A percentile compares a stretch with the other conserved stretches of the same genome.
Evolutionary conservation across 2,113 vertebrate species (phyloP).

Genomic region (Nanger granti): DNA sequence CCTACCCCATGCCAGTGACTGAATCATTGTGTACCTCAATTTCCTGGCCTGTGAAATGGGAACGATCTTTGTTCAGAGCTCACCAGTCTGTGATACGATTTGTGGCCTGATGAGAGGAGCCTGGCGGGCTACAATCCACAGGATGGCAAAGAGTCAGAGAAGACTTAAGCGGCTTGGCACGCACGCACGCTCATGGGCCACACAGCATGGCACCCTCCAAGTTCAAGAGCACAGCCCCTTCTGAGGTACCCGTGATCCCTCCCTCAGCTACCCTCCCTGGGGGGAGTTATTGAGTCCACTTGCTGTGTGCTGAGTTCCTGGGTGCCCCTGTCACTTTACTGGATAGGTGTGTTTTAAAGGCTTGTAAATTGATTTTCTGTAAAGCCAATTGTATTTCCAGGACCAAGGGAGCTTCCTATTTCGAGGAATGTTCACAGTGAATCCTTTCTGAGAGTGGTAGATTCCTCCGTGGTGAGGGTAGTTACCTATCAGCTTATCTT

Average conservation of each 20-base stretch:
- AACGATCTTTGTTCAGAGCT: background rate
- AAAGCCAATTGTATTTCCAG: background rate
- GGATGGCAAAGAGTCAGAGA: background rate
- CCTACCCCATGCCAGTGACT: background rate
- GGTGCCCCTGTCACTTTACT: background rate
- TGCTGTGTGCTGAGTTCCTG: background rate
- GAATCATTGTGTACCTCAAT: background rate
- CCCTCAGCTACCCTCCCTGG: background rate
- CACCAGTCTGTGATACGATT: background rate
- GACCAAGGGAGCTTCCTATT: background rate
- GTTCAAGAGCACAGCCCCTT: background rate
- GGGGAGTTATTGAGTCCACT: background rate
- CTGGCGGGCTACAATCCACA: background rate
- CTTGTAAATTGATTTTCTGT: background rate
- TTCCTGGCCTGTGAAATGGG: background rate
- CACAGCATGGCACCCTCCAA: fast-evolving
- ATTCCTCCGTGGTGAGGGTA: background rate
- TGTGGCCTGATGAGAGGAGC: fast-evolving
- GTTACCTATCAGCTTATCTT: background rate
- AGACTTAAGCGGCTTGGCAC: background rate
- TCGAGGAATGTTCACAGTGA: background rate
- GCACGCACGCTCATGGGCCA: fast-evolving
- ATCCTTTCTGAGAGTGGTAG: background rate
- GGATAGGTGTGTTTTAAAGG: background rate
- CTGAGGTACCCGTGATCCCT: background rate